A percentile compares a stretch with the other conserved stretches of the same genome.
phyloP scores from a whole-genome alignment of 2,797 vertebrate genomes.

The Heterohyrax brucei region DNA sequence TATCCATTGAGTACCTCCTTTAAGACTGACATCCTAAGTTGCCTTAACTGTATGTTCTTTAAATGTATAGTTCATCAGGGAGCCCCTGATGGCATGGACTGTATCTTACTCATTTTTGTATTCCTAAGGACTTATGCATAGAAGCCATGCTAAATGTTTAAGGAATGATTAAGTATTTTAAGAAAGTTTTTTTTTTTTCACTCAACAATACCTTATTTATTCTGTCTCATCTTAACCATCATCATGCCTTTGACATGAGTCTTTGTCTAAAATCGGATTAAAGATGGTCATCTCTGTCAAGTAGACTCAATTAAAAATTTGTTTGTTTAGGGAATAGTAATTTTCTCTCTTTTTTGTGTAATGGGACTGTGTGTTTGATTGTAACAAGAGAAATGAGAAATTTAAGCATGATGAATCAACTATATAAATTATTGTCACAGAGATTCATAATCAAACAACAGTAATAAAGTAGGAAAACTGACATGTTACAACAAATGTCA shows the following conservation, averaged over 20 bases:
- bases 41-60: neutral
- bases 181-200: neutral
- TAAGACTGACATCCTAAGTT: neutral
- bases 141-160: neutral
- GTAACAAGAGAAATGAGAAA: neutral
- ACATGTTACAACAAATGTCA: neutral
- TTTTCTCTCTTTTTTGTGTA: constrained; percentile 14
- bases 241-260: constrained; percentile 36
- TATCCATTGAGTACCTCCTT: neutral
- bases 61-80: neutral
- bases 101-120: neutral
- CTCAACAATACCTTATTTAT: neutral
- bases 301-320: neutral
- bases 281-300: neutral
- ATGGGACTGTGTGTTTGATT: neutral
- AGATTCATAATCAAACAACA: constrained; percentile 15
- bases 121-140: neutral
- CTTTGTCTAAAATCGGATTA: neutral
- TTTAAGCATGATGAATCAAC: constrained; percentile 7
- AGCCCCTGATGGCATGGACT: neutral
- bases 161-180: neutral
- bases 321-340: neutral
- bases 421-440: neutral
- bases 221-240: neutral
- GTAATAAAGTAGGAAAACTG: neutral